Conservation (phyloP, 2,888 invertebrate genomes). For the Apomyelois bistriatella region DNA sequence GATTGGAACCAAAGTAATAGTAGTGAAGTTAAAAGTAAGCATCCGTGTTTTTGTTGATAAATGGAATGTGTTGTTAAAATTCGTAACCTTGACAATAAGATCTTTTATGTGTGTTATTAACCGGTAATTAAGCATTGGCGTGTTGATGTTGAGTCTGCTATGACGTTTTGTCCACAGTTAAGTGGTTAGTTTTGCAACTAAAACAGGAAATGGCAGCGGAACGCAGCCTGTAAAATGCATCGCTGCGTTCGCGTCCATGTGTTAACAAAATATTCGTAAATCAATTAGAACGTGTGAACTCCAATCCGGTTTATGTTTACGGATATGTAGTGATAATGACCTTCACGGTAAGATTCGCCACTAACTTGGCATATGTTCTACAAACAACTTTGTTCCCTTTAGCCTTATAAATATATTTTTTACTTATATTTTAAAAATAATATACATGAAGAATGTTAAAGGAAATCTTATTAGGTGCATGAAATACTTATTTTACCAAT, state of each 20-base stretch:
- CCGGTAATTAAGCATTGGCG: conserved; percentile 44
- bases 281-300: conserved; percentile 58
- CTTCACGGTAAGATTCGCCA: conserved; percentile 62
- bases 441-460: too few relatives aligned
- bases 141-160: conserved; percentile 44
- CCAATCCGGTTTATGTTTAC: conserved; percentile 68
- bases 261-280: conserved; percentile 49
- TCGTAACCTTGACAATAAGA: conserved; percentile 53
- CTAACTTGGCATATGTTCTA: too few relatives aligned
- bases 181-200: conserved; percentile 38
- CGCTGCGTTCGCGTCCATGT: conserved; percentile 41
- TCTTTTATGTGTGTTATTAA: conserved; percentile 42
- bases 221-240: conserved; percentile 37
- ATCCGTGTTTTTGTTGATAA: conserved; percentile 36
- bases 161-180: conserved; percentile 35
- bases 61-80: conserved; percentile 71
- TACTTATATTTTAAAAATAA: too few relatives aligned
- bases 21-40: conserved; percentile 55
- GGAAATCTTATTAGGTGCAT: too few relatives aligned
- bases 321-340: conserved; percentile 52
- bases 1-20: conserved; percentile 33
- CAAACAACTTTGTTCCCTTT: too few relatives aligned
- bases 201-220: conserved; percentile 51
- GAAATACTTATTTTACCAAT: too few relatives aligned
- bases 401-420: too few relatives aligned